Percentiles rank a stretch among this genome's conserved stretches.
These are phyloP conservation scores for Hypercompe scribonia DNA, from an alignment of 2,888 invertebrate genomes.

Conservation along the genomic window DNA sequence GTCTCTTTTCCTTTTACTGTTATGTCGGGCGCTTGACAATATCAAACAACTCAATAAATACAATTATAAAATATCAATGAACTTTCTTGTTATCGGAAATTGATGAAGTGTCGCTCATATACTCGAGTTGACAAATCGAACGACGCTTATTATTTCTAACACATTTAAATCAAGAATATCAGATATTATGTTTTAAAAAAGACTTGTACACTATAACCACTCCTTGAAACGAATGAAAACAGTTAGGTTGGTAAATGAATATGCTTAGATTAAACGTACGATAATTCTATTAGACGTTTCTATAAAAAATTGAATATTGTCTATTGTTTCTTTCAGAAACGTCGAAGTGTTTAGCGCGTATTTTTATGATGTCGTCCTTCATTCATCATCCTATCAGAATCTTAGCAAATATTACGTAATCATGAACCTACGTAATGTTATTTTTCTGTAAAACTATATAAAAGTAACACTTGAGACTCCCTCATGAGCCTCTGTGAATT, in stretches of 20 bases:
- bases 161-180: not conserved
- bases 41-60: slow-evolving; percentile 4
- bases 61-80: slow-evolving; percentile 3
- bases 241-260: not conserved
- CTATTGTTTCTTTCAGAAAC: not conserved
- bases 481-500: not conserved
- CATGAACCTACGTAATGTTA: not conserved
- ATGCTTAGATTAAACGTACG: not conserved
- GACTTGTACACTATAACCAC: rapidly evolving
- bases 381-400: not conserved
- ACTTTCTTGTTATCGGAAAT: slow-evolving; percentile 7
- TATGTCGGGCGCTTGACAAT: not conserved
- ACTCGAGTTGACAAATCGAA: not conserved
- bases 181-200: not conserved
- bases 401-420: not conserved
- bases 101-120: not conserved
- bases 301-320: not conserved
- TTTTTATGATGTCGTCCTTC: not conserved
- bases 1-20: slow-evolving; percentile 2
- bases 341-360: not conserved
- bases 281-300: not conserved
- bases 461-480: not conserved
- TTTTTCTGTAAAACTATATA: not conserved
- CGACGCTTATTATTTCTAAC: not conserved
- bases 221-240: not conserved